These are phyloP conservation scores for Mellilla xanthometata DNA, from an alignment of 2,888 invertebrate genomes.

Conservation along the genomic window DNA sequence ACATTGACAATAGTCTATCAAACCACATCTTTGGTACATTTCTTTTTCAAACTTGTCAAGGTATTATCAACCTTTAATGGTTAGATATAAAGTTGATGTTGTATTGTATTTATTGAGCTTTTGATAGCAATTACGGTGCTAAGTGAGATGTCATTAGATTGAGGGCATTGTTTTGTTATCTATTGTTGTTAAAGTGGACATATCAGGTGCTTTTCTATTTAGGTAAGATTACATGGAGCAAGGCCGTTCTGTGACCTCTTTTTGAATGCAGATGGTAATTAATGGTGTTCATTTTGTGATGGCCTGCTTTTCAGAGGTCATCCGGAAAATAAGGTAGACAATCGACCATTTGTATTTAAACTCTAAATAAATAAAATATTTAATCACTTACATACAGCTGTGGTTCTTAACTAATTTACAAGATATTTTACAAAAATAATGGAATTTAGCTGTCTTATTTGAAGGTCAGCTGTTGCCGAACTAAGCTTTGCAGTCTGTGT, in stretches of 20 bases:
- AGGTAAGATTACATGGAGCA: not conserved
- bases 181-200: not conserved
- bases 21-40: not conserved
- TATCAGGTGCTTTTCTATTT: slow-evolving; percentile 6
- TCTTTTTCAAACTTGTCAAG: not conserved
- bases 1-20: not conserved
- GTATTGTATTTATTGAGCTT: slow-evolving; percentile 1
- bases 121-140: not conserved
- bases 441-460: too few species aligned
- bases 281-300: too few species aligned
- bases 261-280: not conserved
- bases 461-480: too few species aligned
- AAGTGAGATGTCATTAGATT: not conserved
- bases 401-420: too few species aligned
- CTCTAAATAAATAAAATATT: too few species aligned
- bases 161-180: slow-evolving; percentile 7
- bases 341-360: too few species aligned
- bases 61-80: not conserved
- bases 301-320: too few species aligned
- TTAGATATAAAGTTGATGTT: not conserved
- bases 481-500: too few species aligned
- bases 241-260: slow-evolving; percentile 6
- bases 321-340: too few species aligned
- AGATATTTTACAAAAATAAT: too few species aligned
- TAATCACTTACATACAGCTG: too few species aligned